Base-by-base conservation (phyloP, 1,140 invertebrate species). In the Sitodiplosis mosellana region DNA sequence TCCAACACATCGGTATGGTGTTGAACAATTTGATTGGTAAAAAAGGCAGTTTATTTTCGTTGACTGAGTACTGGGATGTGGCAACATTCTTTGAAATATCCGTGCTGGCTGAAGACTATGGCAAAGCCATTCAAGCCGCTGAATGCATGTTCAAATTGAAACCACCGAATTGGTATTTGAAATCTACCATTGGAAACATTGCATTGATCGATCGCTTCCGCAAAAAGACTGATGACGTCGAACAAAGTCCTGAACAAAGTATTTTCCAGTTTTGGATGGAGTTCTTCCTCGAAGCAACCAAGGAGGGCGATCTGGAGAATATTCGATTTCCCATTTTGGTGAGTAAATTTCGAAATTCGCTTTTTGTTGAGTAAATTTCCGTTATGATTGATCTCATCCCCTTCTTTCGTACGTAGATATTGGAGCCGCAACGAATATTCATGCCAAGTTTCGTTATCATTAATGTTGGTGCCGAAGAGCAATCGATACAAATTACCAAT, bases 41-140 rank as follows among this genome's bases (percentile, higher is more conserved):
- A 59, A 99, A 99, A 66, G 95, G 95, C 18, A 93, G 87, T 61
- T 65, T 99, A 15, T 80, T 80, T 0, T 88, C 86, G 17, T 67
- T 99, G 2, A 86, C 84, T 56, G 94, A 99, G 59, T 99, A 99
- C 61, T 99, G 96, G 96, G 93, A 96, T 69, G 92, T 99, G 7
- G 96, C 96, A 0, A 99, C 94, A 1, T 99, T 97, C 69, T 99
- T 99, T 68, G 96, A 99, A 68, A 97, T 99, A 48, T 92, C 88
- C 47, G 94, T 99, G 1, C 68, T 99, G 14, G 93, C 93, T 14
- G 88, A 97, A 66, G 90, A 99, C 65, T 99, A 96, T 68, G 73
- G 80, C 3, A 98, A 98, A 68, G 94, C 95, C 6, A 86, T 93
- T 55, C 89, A 97, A 69, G 95, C 94, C 15, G 90, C 95, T 2